Conservation (phyloP, 1,140 invertebrate species). For the Leptopilina boulardi region DNA sequence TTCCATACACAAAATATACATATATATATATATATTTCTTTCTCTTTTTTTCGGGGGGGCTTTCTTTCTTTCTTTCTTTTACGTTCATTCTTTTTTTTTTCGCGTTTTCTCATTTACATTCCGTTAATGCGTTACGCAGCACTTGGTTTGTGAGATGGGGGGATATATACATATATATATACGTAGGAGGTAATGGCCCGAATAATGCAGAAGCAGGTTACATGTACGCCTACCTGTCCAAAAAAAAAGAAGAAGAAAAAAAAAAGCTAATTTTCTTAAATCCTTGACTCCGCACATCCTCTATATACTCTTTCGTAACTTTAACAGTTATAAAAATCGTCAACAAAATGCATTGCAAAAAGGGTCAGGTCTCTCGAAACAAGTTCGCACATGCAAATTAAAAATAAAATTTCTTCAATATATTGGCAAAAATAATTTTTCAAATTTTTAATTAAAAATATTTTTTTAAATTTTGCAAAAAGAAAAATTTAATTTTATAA, state of each 20-base stretch:
- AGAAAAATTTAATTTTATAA: too few relatives aligned
- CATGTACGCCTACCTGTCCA: conserved; percentile 26
- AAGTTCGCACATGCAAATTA: conserved; percentile 2
- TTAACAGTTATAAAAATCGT: conserved; percentile 23
- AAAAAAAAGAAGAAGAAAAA: conserved; percentile 13
- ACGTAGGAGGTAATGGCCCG: conserved; percentile 31
- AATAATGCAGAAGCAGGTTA: conserved; percentile 32
- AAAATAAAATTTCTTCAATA: neutral
- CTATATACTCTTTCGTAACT: conserved; percentile 29
- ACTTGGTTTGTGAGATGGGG: conserved; percentile 15
- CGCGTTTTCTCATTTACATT: conserved; percentile 21
- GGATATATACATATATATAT: neutral
- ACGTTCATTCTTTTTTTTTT: conserved; percentile 5
- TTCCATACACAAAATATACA: too few relatives aligned
- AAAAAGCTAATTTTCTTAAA: conserved; percentile 11
- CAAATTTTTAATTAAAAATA: too few relatives aligned
- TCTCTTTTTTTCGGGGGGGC: neutral
- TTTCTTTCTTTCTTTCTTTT: neutral
- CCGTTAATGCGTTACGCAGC: conserved; percentile 31
- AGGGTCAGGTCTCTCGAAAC: neutral
- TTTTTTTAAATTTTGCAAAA: too few relatives aligned
- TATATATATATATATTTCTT: neutral
- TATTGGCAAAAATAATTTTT: too few relatives aligned
- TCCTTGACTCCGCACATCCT: neutral
- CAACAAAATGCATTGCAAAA: neutral